phyloP scores from a whole-genome alignment of 2,888 invertebrate species.

The Dolomedes plantarius region DNA sequence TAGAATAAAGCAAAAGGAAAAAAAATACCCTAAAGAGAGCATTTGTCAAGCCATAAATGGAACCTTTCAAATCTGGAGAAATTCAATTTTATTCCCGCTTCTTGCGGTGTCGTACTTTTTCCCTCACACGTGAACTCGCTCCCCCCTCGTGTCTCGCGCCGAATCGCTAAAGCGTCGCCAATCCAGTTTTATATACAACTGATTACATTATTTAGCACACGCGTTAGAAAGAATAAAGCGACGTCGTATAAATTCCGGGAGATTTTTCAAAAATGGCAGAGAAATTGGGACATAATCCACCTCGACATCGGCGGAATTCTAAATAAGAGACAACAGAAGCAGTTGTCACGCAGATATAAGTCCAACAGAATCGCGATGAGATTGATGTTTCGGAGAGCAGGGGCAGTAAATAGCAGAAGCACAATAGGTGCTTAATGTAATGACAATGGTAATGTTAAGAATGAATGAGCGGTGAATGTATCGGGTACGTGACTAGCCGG shows the following conservation, averaged over 20 bases:
- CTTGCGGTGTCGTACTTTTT: constrained; percentile 5
- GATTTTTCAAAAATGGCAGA: neutral
- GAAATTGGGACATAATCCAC: neutral
- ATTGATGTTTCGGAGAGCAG: neutral
- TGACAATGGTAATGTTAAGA: neutral
- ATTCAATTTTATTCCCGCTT: constrained; percentile 69
- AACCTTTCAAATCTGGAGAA: constrained; percentile 71
- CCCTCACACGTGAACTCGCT: constrained; percentile 10
- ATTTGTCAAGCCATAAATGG: constrained; percentile 71
- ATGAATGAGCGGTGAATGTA: neutral
- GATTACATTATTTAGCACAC: constrained; percentile 65
- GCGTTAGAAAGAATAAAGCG: constrained; percentile 16
- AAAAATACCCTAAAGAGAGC: constrained; percentile 37
- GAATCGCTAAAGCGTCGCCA: neutral
- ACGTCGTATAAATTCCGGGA: neutral
- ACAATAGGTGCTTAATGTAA: neutral
- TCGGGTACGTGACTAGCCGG: neutral
- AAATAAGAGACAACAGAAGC: neutral
- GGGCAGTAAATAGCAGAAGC: neutral
- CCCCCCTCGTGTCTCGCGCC: neutral
- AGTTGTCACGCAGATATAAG: constrained; percentile 15
- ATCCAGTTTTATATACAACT: constrained; percentile 16
- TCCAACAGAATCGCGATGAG: neutral
- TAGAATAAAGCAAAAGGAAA: constrained; percentile 13
- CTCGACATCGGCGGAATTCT: neutral